phyloP scores from a whole-genome alignment of 2,113 vertebrate genomes.

The Coreoperca whiteheadi region DNA sequence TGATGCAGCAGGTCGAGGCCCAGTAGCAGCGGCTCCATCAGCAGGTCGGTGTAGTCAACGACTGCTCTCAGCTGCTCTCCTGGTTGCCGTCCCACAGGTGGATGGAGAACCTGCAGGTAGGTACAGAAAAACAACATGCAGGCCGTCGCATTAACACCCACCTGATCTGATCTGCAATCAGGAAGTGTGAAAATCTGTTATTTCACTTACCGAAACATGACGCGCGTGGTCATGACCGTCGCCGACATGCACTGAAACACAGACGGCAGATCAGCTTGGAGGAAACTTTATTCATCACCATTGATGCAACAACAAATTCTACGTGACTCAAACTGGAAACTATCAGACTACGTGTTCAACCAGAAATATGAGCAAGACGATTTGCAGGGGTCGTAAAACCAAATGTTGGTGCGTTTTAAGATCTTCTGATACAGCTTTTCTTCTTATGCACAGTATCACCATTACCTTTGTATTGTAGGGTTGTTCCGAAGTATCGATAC shows the following conservation, averaged over 20 bases:
- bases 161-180: background rate
- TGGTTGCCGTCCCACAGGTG: slow-evolving; percentile 15
- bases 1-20: slow-evolving; percentile 13
- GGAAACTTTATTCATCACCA: background rate
- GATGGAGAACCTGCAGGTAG: slow-evolving; percentile 4
- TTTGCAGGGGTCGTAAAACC: too few relatives aligned
- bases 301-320: too few relatives aligned
- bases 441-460: too few relatives aligned
- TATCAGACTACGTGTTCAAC: too few relatives aligned
- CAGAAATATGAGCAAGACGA: too few relatives aligned
- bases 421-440: too few relatives aligned
- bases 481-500: too few relatives aligned
- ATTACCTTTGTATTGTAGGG: too few relatives aligned
- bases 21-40: slow-evolving; percentile 1
- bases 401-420: too few relatives aligned
- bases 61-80: slow-evolving; percentile 17
- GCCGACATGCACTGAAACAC: slow-evolving; percentile 10
- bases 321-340: too few relatives aligned
- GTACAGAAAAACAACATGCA: too few relatives aligned
- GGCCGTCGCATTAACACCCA: too few relatives aligned
- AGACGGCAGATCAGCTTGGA: background rate
- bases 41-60: slow-evolving; percentile 11
- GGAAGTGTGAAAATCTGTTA: background rate
- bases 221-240: background rate
- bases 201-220: slow-evolving; percentile 4